Percentiles rank a stretch among this genome's conserved stretches.
These are phyloP conservation scores for Pollicipes pollicipes DNA, from an alignment of 1,140 invertebrate genomes.

Conservation along the genomic window DNA sequence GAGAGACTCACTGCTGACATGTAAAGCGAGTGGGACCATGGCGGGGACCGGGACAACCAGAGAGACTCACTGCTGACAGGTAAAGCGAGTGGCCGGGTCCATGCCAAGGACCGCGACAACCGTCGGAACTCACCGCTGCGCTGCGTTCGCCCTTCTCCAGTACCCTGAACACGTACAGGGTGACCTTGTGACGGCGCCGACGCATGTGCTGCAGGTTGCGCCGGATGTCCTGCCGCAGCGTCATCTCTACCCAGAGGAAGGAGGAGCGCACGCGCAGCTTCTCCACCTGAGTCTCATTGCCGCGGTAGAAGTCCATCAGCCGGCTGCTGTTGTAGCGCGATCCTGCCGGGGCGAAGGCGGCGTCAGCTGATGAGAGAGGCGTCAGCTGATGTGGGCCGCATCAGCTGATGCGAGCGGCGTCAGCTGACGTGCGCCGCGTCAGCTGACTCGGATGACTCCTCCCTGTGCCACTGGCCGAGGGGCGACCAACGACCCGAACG, in stretches of 20 bases:
- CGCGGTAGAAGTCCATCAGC: background rate
- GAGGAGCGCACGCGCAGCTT: background rate
- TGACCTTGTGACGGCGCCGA: background rate
- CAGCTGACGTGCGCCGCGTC: too few species aligned
- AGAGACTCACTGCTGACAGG: too few species aligned
- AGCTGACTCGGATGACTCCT: too few species aligned
- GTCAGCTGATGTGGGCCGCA: too few species aligned
- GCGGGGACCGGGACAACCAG: too few species aligned
- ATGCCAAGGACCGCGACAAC: too few species aligned
- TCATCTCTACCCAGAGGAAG: background rate
- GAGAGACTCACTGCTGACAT: too few species aligned
- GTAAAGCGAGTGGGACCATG: too few species aligned
- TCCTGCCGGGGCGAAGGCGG: background rate
- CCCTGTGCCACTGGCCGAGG: too few species aligned
- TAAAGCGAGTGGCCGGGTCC: too few species aligned
- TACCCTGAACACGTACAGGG: background rate
- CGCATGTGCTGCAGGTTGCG: background rate
- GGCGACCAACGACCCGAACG: too few species aligned
- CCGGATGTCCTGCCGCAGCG: background rate
- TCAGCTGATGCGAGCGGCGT: too few species aligned
- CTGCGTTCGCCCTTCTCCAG: background rate
- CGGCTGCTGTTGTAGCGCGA: background rate
- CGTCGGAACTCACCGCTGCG: conserved; percentile 1
- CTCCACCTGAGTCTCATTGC: background rate
- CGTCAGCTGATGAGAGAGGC: background rate